A percentile compares a stretch with the other conserved stretches of the same genome.
These are phyloP conservation scores for Patella ulyssiponensis DNA, from an alignment of 2,888 invertebrate species.

Conservation along the genomic window DNA sequence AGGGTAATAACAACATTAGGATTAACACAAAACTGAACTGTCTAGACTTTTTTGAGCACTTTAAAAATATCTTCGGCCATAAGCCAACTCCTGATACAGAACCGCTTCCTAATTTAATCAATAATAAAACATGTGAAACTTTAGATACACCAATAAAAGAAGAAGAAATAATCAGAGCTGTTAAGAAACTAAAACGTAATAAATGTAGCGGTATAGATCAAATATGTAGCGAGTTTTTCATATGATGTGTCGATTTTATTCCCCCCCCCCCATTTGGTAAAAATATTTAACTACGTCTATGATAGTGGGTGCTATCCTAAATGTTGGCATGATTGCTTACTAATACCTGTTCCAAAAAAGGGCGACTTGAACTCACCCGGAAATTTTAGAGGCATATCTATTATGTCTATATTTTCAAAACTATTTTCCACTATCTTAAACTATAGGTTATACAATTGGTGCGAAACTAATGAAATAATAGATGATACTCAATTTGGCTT, in stretches of 20 bases:
- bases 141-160: neutral
- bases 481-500: neutral
- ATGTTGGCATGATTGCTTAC: neutral
- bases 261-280: neutral
- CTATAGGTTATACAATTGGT: neutral
- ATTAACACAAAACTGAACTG: neutral
- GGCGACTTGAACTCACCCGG: neutral
- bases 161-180: neutral
- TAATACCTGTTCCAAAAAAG: constrained; percentile 1
- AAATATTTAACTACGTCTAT: neutral
- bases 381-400: constrained; percentile 2
- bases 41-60: neutral
- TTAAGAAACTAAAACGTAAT: neutral
- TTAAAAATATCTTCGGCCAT: neutral
- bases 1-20: neutral
- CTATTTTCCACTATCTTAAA: neutral
- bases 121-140: neutral
- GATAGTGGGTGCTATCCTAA: neutral
- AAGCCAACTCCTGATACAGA: neutral
- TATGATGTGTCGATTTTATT: neutral
- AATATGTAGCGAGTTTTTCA: constrained; percentile 4
- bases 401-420: constrained; percentile 6
- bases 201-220: constrained; percentile 1
- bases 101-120: neutral
- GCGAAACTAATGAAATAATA: neutral